Conservation (phyloP, 2,888 invertebrate species). For the Agriotes lineatus region DNA sequence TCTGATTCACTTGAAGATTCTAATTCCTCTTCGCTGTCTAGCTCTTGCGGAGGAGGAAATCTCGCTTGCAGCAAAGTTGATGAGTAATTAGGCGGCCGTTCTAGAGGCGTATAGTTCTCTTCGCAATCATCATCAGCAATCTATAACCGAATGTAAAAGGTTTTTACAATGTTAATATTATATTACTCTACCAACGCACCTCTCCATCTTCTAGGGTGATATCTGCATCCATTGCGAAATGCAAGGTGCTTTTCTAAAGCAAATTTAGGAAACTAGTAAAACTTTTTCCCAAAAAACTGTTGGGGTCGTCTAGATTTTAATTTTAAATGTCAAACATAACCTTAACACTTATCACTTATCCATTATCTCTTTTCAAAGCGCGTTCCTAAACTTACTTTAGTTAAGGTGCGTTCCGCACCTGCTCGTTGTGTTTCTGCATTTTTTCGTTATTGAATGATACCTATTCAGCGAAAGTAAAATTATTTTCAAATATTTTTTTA, state of each 20-base stretch:
- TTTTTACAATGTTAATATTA: too few species aligned
- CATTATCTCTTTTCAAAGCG: too few species aligned
- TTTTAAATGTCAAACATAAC: constrained; percentile 14
- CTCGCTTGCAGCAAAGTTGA: constrained; percentile 50
- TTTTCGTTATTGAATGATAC: too few species aligned
- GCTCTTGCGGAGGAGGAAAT: constrained; percentile 46
- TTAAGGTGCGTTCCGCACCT: too few species aligned
- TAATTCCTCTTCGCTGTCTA: constrained; percentile 67
- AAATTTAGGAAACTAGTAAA: background rate
- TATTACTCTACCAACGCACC: too few species aligned
- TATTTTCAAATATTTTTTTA: too few species aligned
- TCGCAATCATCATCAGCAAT: constrained; percentile 54
- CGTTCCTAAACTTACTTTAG: background rate
- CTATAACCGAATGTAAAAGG: too few species aligned
- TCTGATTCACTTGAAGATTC: constrained; percentile 68
- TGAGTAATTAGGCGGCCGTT: constrained; percentile 68
- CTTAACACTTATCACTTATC: too few species aligned
- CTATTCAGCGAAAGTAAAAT: too few species aligned
- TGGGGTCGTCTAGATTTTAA: background rate
- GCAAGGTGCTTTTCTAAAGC: background rate
- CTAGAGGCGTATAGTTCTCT: constrained; percentile 71
- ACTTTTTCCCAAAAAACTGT: too few species aligned
- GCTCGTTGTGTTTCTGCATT: too few species aligned
- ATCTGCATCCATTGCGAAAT: constrained; percentile 40
- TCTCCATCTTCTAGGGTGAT: constrained; percentile 52